Evolutionary conservation across 2,888 invertebrate species (phyloP).

Genomic region (Villa cingulata): DNA sequence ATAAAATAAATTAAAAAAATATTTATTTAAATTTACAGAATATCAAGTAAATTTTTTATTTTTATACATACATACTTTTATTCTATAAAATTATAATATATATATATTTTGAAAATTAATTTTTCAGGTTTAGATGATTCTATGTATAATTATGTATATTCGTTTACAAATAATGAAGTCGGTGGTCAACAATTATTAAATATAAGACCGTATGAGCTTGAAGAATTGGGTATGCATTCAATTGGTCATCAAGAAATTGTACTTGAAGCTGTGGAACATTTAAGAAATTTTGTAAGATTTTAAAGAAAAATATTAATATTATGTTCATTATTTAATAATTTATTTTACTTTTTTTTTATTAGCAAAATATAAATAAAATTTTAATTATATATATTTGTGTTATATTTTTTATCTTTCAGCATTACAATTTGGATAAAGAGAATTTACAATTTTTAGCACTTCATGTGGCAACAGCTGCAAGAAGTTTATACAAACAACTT

Average conservation of each 20-base stretch:
- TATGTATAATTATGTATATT: conserved; percentile 65
- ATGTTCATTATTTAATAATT: not conserved
- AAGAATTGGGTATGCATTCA: conserved; percentile 68
- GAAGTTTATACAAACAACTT: conserved; percentile 59
- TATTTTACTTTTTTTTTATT: too few relatives aligned
- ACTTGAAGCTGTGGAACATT: conserved; percentile 80
- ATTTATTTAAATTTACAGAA: too few relatives aligned
- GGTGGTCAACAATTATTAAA: conserved; percentile 65
- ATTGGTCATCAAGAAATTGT: conserved; percentile 90
- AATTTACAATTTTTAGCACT: conserved; percentile 82
- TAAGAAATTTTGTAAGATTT: conserved; percentile 67
- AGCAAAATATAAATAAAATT: not conserved
- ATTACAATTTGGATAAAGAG: conserved; percentile 82
- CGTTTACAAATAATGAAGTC: conserved; percentile 66
- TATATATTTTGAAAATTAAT: too few relatives aligned
- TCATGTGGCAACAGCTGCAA: conserved; percentile 69
- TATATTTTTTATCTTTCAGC: conserved; percentile 41
- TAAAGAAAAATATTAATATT: not conserved
- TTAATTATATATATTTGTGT: not conserved
- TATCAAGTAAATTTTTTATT: too few relatives aligned
- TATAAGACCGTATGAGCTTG: conserved; percentile 76
- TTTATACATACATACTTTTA: too few relatives aligned
- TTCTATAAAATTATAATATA: too few relatives aligned
- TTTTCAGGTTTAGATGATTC: conserved; percentile 36
- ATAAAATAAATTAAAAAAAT: too few relatives aligned